Evolutionary conservation across 2,113 vertebrate genomes (phyloP), one percentile per base, ranked within the genome.

Genomic region (Dendrocopos noguchii): DNA sequence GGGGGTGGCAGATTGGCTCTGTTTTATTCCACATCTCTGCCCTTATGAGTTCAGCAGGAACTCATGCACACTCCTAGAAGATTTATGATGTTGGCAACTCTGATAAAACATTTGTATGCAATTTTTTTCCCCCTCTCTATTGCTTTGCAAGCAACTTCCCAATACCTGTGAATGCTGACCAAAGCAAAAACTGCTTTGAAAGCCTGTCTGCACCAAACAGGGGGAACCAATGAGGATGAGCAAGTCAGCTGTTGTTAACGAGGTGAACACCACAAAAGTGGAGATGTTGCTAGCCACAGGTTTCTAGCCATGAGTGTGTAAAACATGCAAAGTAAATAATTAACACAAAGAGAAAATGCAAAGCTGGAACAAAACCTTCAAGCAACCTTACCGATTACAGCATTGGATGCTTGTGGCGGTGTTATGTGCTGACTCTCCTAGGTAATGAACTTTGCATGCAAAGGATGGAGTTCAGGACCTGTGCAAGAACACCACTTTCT

Each of bases 131-230:
- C 17, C 50, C 15, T 83, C 12, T 61, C 18, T 63, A 21, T 73
- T 64, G 85, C 88, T 94, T 91, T 77, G 76, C 76, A 91, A 91
- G 88, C 68, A 80, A 21, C 65, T 94, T 93, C 73, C 24, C 33
- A 31, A 8, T 12, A 27, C 6, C 74, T 77, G 56, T 12, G 36
- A 64, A 42, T 39, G 91, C 85, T 91, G 93, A 95, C 52, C 66
- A 85, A 88, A 78, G 80, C 53, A 70, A 83, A 42, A 11, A 60
- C 20, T 4, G 46, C 34, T 66, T 31, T 70, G 46, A 55, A 89
- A 94, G 18, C 5, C 42, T 74, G 19, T 21, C 34, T 47, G 21
- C 33, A 80, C 28, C 61, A 47, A 74, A 15, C 10, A 7, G 11
- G 28, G 33, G 27, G 28, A 34, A 88, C 78, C 42, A 83, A 57